phyloP scores from a whole-genome alignment of 2,797 vertebrate species.

The Molossus alvarezi region DNA sequence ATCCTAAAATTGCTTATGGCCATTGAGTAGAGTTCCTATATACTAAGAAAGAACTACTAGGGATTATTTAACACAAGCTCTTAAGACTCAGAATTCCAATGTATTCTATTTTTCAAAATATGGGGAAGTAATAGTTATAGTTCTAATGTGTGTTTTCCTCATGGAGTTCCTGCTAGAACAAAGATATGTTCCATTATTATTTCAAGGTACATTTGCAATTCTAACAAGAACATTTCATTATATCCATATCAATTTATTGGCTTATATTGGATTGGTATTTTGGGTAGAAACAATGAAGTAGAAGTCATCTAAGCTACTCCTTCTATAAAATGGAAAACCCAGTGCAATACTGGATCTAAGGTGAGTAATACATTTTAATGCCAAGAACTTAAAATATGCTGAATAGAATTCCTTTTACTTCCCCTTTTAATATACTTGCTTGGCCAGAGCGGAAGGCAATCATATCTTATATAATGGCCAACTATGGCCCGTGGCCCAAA shows the following conservation, averaged over 20 bases:
- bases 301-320: not conserved
- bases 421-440: not conserved
- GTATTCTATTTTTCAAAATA: not conserved
- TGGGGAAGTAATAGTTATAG: not conserved
- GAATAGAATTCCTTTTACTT: not conserved
- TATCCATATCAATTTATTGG: not conserved
- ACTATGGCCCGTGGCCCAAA: not conserved
- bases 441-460: not conserved
- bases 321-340: not conserved
- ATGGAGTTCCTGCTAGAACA: not conserved
- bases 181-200: not conserved
- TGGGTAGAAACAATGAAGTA: not conserved
- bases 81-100: not conserved
- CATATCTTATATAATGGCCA: not conserved
- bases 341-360: not conserved
- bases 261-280: not conserved
- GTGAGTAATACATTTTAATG: not conserved
- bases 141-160: not conserved
- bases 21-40: not conserved
- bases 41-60: not conserved
- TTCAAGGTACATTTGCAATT: not conserved
- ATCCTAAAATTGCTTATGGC: not conserved
- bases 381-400: not conserved
- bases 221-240: not conserved
- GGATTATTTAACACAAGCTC: not conserved